Evolutionary conservation across 2,797 vertebrate genomes (phyloP), one percentile per base, ranked within the genome.

Genomic region (Coregonus ussuriensis): DNA sequence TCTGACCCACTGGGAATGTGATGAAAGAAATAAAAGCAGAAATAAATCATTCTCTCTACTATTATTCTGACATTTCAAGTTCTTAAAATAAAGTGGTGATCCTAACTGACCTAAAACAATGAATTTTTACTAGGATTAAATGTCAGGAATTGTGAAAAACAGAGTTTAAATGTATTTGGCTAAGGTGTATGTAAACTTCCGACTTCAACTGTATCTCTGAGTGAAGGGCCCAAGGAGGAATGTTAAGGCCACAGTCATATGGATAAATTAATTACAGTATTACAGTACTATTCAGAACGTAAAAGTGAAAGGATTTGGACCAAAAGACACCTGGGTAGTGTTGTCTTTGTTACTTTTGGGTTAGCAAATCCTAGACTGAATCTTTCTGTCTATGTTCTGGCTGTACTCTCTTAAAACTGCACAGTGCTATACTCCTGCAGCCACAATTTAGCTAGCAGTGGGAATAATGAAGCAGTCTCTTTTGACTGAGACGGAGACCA

Each of bases 261-360:
- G 65, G 84, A 81, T 83, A 87, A 87, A 87, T 89, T 86, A 92
- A 79, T 90, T 91, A 85, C 88, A 86, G 80, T 78, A 25, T 25
- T 25, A 25, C 84, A 85, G 90, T 88, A 84, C 87, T 88, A 85
- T 92, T 90, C 88, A 80, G 86, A 84, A 73, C 81, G 63, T 67
- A 74, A 82, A n/a, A 53, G 77, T 84, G 83, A 69, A 18, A 72
- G 75, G 82, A 63, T 63, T 25, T 63, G 21, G 59, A 74, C 71
- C 74, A 81, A 81, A 74, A 67, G 70, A 76, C n/a, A 33, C 53
- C 15, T 54, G 5, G 52, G 52, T 6, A 13, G 37, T 73, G 67
- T 52, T 83, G 85, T 80, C 74, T 79, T 59, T 4, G 16, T 59
- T 59, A 59, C 5, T 51, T 56, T 72, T 72, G 16, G 6, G 18